Conservation (phyloP, 2,888 invertebrate species). For the Slavum lentiscoides region DNA sequence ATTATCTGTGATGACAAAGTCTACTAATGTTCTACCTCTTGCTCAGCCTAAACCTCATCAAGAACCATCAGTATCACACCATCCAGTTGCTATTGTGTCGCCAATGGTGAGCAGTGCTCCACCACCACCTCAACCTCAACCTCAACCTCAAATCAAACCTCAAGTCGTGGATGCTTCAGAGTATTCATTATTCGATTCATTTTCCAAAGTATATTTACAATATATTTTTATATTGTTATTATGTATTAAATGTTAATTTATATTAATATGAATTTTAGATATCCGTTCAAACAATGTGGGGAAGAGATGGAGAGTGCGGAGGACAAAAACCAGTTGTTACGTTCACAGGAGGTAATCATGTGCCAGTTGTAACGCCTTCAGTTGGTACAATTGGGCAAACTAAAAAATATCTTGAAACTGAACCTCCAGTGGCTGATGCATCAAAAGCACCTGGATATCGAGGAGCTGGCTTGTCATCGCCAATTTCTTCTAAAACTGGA, state of each 20-base stretch:
- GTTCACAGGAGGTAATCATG: conserved; percentile 68
- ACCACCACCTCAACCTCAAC: conserved; percentile 53
- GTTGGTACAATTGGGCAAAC: conserved; percentile 64
- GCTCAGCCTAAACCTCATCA: conserved; percentile 47
- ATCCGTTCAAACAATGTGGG: conserved; percentile 69
- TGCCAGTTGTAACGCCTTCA: conserved; percentile 66
- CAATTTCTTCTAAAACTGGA: conserved; percentile 61
- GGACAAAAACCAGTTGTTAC: conserved; percentile 61
- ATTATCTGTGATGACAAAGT: conserved; percentile 39
- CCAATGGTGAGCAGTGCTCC: conserved; percentile 57
- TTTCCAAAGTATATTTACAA: conserved; percentile 63
- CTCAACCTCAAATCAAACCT: conserved; percentile 52
- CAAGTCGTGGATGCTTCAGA: conserved; percentile 61
- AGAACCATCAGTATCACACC: conserved; percentile 57
- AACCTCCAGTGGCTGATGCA: conserved; percentile 73
- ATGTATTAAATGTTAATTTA: neutral
- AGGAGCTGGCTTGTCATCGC: conserved; percentile 74
- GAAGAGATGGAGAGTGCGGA: conserved; percentile 63
- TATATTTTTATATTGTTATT: neutral
- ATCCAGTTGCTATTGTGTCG: conserved; percentile 58
- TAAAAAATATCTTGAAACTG: conserved; percentile 64
- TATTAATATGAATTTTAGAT: conserved; percentile 58
- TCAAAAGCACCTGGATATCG: conserved; percentile 91
- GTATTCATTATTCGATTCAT: conserved; percentile 83
- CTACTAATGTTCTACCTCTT: conserved; percentile 42